phyloP scores from a whole-genome alignment of 2,888 invertebrate genomes.

The Apodemia hepburni region DNA sequence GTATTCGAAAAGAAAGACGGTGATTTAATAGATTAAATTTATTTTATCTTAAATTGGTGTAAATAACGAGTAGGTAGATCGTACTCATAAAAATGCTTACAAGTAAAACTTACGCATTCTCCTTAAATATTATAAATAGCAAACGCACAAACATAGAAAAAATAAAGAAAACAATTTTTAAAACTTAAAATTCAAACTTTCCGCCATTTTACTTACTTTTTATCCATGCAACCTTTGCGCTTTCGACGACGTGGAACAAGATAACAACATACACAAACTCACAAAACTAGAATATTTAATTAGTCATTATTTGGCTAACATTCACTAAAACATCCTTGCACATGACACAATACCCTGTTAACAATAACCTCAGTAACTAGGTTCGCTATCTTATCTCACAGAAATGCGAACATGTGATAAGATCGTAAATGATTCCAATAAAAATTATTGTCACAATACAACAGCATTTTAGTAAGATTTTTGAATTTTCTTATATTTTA shows the following conservation, averaged over 20 bases:
- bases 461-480: background rate
- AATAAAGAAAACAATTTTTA: background rate
- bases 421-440: background rate
- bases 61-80: too few species aligned
- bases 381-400: conserved; percentile 16
- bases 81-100: too few species aligned
- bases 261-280: background rate
- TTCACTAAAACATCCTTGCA: background rate
- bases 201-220: background rate
- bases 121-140: too few species aligned
- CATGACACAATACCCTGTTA: conserved; percentile 3
- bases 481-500: too few species aligned
- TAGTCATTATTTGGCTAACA: background rate
- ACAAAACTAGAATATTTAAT: conserved; percentile 2
- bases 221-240: background rate
- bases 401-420: conserved; percentile 16
- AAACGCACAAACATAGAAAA: too few species aligned
- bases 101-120: too few species aligned
- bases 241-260: background rate
- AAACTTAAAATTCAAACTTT: background rate
- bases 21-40: too few species aligned
- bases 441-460: background rate
- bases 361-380: conserved; percentile 20
- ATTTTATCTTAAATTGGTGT: too few species aligned
- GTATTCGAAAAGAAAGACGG: too few species aligned